phyloP scores from a whole-genome alignment of 2,113 vertebrate genomes.

The Todiramphus saurophagus region DNA sequence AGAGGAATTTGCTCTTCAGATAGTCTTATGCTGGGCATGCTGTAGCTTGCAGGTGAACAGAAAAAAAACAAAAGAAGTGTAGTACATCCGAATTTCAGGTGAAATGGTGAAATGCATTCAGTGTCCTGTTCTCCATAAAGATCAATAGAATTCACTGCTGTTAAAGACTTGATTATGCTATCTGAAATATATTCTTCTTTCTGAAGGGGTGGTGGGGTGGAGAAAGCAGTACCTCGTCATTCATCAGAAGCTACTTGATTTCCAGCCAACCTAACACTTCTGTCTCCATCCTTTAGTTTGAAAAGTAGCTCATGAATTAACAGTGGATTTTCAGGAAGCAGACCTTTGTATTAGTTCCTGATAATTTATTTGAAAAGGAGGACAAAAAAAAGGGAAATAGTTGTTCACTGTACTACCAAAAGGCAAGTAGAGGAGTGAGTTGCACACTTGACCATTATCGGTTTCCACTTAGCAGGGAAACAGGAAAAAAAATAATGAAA shows the following conservation, averaged over 20 bases:
- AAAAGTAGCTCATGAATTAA: slow-evolving; percentile 15
- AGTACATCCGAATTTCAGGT: slow-evolving; percentile 24
- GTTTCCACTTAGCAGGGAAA: slow-evolving; percentile 16
- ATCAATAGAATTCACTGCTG: slow-evolving; percentile 38
- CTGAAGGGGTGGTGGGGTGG: slow-evolving; percentile 27
- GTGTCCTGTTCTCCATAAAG: slow-evolving; percentile 37
- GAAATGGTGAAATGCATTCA: not conserved
- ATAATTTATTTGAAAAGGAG: slow-evolving; percentile 36
- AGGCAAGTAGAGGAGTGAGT: slow-evolving; percentile 18
- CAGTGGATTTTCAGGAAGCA: slow-evolving; percentile 21
- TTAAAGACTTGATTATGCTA: slow-evolving; percentile 20
- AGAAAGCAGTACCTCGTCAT: not conserved
- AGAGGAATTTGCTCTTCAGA: slow-evolving; percentile 34
- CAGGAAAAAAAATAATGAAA: not conserved
- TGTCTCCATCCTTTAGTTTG: not conserved
- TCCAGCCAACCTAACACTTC: slow-evolving; percentile 4
- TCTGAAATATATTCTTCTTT: slow-evolving; percentile 44
- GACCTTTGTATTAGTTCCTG: slow-evolving; percentile 36
- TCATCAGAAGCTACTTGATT: slow-evolving; percentile 33
- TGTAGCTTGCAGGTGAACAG: slow-evolving; percentile 38
- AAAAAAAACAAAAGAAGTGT: not conserved
- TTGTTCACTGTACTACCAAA: slow-evolving; percentile 25
- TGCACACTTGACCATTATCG: not conserved
- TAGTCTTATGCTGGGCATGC: not conserved
- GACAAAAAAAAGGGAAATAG: not conserved